Base-by-base conservation (phyloP, 2,797 vertebrate genomes). In the Euphonia xanthogaster region DNA sequence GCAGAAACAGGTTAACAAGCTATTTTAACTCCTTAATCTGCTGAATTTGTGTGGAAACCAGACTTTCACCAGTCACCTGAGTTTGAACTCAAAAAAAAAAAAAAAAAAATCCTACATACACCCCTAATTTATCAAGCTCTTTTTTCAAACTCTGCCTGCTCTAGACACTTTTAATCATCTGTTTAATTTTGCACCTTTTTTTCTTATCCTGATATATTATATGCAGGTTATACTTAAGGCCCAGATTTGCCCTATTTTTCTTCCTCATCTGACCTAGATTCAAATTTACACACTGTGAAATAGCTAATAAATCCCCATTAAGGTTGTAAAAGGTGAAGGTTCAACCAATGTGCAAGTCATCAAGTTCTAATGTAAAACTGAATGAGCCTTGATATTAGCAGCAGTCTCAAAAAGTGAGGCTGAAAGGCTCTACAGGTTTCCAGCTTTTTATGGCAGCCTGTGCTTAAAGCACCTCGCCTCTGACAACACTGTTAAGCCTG, bases 221-320 rank as follows among this genome's bases (percentile, higher is more conserved):
- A 96, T 95, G 93, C 90, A 97, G 94, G 86, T 97, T 98, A 95
- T 93, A 96, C 90, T 97, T 97, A 97, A 97, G 92, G 85, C 86
- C 92, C 97, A 80, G 67, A 96, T 97, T 96, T 97, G 94, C 95
- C 94, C 97, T 96, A 97, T 97, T 97, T 97, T 98, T 97, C 94
- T 97, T 98, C 91, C 92, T 97, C 95, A 96, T 97, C 87, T 97
- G 97, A 98, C 98, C 97, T 98, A 97, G 97, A 98, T 97, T 98
- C 97, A 98, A 98, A 98, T 98, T 98, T 98, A 98, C 93, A 97
- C 97, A 98, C 97, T 98, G 97, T 97, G 97, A 98, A 98, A 98
- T 98, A 97, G 97, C 97, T 98, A 98, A 98, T 98, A 98, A 98
- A 98, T 98, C 96, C 97, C 97, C 98, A 98, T 98, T 98, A 98